A percentile compares a stretch with the other conserved stretches of the same genome.
These are phyloP conservation scores for Parascotia fuliginaria DNA, from an alignment of 2,888 invertebrate genomes.

Conservation along the genomic window DNA sequence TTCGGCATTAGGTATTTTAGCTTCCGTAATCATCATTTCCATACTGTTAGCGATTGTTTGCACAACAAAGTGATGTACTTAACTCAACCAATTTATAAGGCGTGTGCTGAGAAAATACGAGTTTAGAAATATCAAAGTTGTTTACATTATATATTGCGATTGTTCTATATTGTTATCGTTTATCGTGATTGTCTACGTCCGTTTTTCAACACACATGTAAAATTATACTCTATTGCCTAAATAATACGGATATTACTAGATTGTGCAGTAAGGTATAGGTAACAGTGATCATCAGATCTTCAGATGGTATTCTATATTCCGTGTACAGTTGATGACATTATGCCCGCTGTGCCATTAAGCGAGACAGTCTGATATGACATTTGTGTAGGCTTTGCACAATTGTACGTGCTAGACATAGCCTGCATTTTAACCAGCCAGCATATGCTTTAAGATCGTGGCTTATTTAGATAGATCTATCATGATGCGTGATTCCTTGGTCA, in stretches of 20 bases:
- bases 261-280: conserved; percentile 2
- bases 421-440: conserved; percentile 13
- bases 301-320: conserved; percentile 23
- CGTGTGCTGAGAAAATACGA: conserved; percentile 13
- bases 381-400: conserved; percentile 45
- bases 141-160: conserved; percentile 13
- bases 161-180: conserved; percentile 23
- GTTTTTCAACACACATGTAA: neutral
- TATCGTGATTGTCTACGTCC: conserved; percentile 20
- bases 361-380: conserved; percentile 45
- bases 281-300: conserved; percentile 31
- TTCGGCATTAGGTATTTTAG: conserved; percentile 14
- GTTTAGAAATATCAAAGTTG: conserved; percentile 8
- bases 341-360: conserved; percentile 44
- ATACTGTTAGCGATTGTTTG: conserved; percentile 32
- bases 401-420: conserved; percentile 19
- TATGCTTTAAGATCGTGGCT: neutral
- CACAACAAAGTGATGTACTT: conserved; percentile 16
- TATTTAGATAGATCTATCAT: neutral
- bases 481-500: neutral
- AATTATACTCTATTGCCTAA: neutral
- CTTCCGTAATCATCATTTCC: conserved; percentile 28
- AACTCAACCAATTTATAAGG: conserved; percentile 16
- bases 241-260: conserved; percentile 7
- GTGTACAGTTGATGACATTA: conserved; percentile 26